Percentiles rank a stretch among this genome's conserved stretches.
phyloP scores from a whole-genome alignment of 35 echinoderm and acorn worm species.

The Holothuria glaberrima region DNA sequence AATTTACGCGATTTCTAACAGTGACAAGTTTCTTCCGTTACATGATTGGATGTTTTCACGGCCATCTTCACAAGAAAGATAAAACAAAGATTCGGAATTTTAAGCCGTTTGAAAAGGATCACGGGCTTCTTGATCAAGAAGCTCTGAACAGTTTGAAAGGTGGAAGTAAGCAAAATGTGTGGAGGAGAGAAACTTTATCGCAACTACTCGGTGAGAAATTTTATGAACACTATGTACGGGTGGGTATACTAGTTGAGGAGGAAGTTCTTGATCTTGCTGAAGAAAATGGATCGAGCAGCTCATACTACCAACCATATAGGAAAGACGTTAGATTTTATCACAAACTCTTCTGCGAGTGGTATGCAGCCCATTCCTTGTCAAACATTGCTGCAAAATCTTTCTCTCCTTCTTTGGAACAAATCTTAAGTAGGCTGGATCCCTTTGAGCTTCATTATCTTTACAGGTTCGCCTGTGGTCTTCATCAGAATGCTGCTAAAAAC shows the following conservation, averaged over 20 bases:
- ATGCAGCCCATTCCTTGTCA: too few species aligned
- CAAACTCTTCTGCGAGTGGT: too few species aligned
- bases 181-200: not conserved
- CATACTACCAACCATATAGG: too few species aligned
- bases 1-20: not conserved
- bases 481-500: not conserved
- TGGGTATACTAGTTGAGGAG: constrained; percentile 21
- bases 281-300: not conserved
- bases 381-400: too few species aligned
- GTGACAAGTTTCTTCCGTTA: not conserved
- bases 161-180: not conserved
- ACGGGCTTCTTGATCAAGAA: not conserved
- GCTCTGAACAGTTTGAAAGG: not conserved
- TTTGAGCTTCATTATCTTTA: constrained; percentile 11
- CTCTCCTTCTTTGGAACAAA: too few species aligned
- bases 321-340: too few species aligned
- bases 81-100: not conserved
- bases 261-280: not conserved
- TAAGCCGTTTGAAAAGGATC: not conserved
- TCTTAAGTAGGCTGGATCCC: too few species aligned
- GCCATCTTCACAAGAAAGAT: not conserved
- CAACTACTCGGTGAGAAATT: not conserved
- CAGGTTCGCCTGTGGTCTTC: constrained; percentile 10
- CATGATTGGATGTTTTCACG: constrained; percentile 1
- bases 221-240: constrained; percentile 19